Conservation (phyloP, 2,888 invertebrate genomes). For the Pollenia amentaria region DNA sequence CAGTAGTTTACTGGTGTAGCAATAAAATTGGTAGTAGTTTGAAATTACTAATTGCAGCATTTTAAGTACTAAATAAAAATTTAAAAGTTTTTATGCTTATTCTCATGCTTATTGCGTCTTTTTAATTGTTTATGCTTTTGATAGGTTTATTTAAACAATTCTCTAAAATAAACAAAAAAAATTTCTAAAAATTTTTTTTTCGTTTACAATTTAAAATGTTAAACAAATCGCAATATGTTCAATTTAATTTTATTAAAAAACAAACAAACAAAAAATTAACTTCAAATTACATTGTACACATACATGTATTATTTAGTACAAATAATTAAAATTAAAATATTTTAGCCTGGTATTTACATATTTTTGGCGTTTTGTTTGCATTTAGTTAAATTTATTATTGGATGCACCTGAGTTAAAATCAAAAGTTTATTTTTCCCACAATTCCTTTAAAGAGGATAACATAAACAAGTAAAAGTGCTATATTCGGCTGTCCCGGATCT, state of each 20-base stretch:
- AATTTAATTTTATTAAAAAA: not conserved
- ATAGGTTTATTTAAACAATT: not conserved
- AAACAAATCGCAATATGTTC: slow-evolving; percentile 16
- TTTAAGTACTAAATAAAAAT: too few species aligned
- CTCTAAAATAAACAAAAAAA: not conserved
- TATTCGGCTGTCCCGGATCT: too few species aligned
- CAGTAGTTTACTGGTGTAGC: too few species aligned
- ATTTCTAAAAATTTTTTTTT: not conserved
- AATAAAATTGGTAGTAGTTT: too few species aligned
- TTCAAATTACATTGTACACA: not conserved
- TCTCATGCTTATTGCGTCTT: too few species aligned
- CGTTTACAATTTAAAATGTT: slow-evolving; percentile 5
- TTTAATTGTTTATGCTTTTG: not conserved
- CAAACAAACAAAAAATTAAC: not conserved
- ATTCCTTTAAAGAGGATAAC: too few species aligned
- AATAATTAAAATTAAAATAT: slow-evolving; percentile 39
- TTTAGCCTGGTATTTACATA: slow-evolving; percentile 39
- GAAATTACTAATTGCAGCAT: too few species aligned
- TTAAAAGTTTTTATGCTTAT: too few species aligned
- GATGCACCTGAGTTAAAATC: slow-evolving; percentile 48
- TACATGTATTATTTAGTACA: slow-evolving; percentile 15
- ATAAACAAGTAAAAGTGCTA: too few species aligned
- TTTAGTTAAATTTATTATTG: slow-evolving; percentile 53
- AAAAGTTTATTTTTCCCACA: not conserved
- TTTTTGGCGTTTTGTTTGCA: slow-evolving; percentile 59